Evolutionary conservation across 1,140 invertebrate species (phyloP).

Genomic region (Tetraneura akinire): DNA sequence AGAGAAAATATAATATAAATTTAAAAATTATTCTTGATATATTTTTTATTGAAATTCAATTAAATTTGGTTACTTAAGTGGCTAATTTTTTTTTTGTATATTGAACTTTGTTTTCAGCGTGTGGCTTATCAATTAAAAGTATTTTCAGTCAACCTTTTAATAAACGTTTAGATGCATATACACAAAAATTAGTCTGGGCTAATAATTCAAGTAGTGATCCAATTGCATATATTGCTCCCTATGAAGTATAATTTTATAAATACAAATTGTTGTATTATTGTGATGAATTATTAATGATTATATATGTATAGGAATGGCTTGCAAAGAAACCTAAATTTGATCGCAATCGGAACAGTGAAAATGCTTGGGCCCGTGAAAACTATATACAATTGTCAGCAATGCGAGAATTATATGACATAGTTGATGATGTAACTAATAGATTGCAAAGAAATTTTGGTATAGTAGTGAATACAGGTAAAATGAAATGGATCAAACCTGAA

Average conservation of each 20-base stretch:
- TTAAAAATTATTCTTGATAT: too few relatives aligned
- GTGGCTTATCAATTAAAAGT: conserved; percentile 78
- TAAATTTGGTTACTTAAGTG: conserved; percentile 66
- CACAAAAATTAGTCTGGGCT: conserved; percentile 78
- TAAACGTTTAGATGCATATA: conserved; percentile 72
- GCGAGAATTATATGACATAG: conserved; percentile 70
- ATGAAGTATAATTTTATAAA: conserved; percentile 63
- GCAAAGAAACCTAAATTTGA: conserved; percentile 54
- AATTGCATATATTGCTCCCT: conserved; percentile 79
- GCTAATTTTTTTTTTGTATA: conserved; percentile 62
- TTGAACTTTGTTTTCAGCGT: conserved; percentile 63
- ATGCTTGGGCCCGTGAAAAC: conserved; percentile 71
- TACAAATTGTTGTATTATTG: not conserved
- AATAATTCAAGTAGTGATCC: conserved; percentile 82
- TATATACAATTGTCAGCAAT: conserved; percentile 74
- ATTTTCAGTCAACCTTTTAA: conserved; percentile 77
- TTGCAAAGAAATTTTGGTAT: conserved; percentile 58
- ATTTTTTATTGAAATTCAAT: too few relatives aligned
- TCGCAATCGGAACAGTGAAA: conserved; percentile 60
- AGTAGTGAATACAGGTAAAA: not conserved
- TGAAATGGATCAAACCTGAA: conserved; percentile 31
- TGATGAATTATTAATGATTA: not conserved
- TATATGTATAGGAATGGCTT: conserved; percentile 57
- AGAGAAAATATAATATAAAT: too few relatives aligned
- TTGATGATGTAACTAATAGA: conserved; percentile 69